Conservation (phyloP, 2,888 invertebrate species). For the Epistrophe grossulariae region DNA sequence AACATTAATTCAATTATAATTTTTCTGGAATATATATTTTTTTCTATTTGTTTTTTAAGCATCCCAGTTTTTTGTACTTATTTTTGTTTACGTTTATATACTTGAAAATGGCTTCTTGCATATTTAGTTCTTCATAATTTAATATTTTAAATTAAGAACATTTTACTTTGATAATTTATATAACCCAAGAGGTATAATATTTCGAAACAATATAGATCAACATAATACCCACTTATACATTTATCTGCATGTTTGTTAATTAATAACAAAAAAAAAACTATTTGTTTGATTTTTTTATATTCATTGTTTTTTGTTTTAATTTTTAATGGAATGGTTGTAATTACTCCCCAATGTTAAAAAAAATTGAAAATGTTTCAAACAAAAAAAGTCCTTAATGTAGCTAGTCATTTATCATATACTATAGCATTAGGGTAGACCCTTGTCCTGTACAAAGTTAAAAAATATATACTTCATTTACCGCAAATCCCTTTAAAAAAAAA, state of each 20-base stretch:
- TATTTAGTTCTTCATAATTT: conserved; percentile 9
- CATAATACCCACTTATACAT: not conserved
- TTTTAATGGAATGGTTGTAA: conserved; percentile 71
- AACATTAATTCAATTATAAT: too few species aligned
- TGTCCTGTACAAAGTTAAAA: conserved; percentile 15
- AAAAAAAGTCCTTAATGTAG: conserved; percentile 64
- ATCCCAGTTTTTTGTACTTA: not conserved
- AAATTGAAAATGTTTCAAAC: conserved; percentile 41
- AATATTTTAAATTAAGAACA: conserved; percentile 21
- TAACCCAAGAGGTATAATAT: not conserved
- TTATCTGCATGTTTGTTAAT: conserved; percentile 46
- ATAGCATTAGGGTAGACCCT: conserved; percentile 59
- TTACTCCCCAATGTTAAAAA: conserved; percentile 56
- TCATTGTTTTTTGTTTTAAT: conserved; percentile 31
- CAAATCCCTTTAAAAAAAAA: conserved; percentile 37
- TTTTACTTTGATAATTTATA: not conserved
- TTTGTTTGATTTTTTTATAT: conserved; percentile 46
- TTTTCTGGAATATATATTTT: too few species aligned
- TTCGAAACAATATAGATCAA: conserved; percentile 6
- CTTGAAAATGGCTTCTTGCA: conserved; percentile 3
- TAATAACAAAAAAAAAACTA: conserved; percentile 28
- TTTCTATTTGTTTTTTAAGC: not conserved
- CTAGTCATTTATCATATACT: conserved; percentile 47
- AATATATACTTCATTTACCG: conserved; percentile 38
- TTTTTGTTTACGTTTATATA: not conserved